Evolutionary conservation across 1,140 invertebrate species (phyloP), one percentile per base, ranked within the genome.

Genomic region (Agraylea sexmaculata): DNA sequence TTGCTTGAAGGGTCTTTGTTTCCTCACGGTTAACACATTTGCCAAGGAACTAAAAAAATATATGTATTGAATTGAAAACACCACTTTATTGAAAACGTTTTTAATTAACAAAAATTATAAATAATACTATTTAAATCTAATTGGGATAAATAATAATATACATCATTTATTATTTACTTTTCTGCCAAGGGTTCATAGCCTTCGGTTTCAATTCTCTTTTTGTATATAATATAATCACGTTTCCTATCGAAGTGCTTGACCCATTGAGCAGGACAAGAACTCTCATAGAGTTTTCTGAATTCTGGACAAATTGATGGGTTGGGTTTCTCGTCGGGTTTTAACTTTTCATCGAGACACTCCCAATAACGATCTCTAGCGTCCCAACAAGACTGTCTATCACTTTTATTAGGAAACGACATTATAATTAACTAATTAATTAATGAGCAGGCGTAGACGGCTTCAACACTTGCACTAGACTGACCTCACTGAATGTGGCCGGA

Each of bases 231-330:
- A 64, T 89, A 93, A 49, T 81, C 78, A 58, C 84, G 60, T 62
- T 88, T 90, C 53, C 85, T 73, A 66, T 93, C 87, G 66, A 95
- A 95, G 66, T 95, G 88, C 64, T 86, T 89, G 8, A 93, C 86
- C 89, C 89, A 95, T 60, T 84, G 78, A 11, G 73, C 58, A n/a
- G 87, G 81, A 59, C 89, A 95, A 12, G 73, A 75, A 35, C 73
- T 71, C 71, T 89, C 87, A 68, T 86, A 94, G 15, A 75, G 37
- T 64, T 80, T 76, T 41, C 86, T 75, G 47, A 84, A 62, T 54
- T 81, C 68, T 45, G 63, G 55, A 64, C 90, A 94, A 37, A 72
- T 69, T 46, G 68, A 68, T 6, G 70, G 66, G 34, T 52, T 55
- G 22, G 59, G 45, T 25, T 48, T 47, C 13, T 49, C 50, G 22